These are phyloP conservation scores for Trichonephila clavata DNA, from an alignment of 1,140 invertebrate species.

Conservation along the genomic window DNA sequence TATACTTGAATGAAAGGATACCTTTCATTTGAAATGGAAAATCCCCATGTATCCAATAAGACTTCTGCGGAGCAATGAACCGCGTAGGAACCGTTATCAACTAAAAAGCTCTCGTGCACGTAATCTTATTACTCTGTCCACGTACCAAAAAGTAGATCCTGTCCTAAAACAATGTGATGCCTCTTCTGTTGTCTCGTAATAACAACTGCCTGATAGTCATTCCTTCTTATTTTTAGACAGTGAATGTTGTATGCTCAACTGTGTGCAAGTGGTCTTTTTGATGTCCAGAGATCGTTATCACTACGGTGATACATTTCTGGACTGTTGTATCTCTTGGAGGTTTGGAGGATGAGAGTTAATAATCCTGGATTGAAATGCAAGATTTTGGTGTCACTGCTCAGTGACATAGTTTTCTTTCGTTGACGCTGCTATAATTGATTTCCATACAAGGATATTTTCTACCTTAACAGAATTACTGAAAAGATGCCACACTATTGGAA, in stretches of 20 bases:
- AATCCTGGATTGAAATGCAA: background rate
- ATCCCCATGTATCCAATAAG: background rate
- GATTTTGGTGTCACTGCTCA: slow-evolving; percentile 32
- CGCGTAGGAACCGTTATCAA: slow-evolving; percentile 57
- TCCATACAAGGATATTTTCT: background rate
- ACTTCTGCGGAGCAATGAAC: slow-evolving; percentile 56
- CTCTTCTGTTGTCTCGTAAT: slow-evolving; percentile 30
- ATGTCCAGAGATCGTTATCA: slow-evolving; percentile 32
- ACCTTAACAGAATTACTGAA: background rate
- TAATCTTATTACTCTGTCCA: slow-evolving; percentile 62
- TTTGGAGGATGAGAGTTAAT: background rate
- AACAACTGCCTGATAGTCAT: slow-evolving; percentile 1
- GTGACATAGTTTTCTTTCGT: slow-evolving; percentile 33
- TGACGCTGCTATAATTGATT: background rate
- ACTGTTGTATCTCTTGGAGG: background rate
- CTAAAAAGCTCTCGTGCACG: background rate
- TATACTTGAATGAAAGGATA: background rate
- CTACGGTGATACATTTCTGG: slow-evolving; percentile 10
- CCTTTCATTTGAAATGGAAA: background rate
- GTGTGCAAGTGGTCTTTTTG: background rate
- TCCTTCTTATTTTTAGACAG: slow-evolving; percentile 57
- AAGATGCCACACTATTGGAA: background rate
- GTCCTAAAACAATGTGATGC: slow-evolving; percentile 25
- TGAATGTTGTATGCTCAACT: slow-evolving; percentile 28
- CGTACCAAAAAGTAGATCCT: slow-evolving; percentile 41